Base-by-base conservation (phyloP, 2,797 vertebrate species). In the Rhabdomys pumilio region DNA sequence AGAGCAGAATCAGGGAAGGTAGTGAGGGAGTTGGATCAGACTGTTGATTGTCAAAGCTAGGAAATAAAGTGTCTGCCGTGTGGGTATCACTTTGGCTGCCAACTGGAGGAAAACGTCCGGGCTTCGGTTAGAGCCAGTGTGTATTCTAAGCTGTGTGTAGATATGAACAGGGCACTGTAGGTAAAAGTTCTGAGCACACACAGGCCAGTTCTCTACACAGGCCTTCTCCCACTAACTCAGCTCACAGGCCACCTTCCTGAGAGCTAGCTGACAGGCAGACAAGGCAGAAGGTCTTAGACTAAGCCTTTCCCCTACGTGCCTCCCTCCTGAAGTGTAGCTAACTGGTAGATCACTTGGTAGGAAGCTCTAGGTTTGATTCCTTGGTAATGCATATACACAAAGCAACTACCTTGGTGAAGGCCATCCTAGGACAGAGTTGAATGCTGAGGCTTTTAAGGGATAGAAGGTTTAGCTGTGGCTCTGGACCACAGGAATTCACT, bases 21-120 rank as follows among this genome's bases (percentile, higher is more conserved):
- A 47, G 10, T 61, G 38, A 34, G 89, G 67, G 38, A 50, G 47
- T 38, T 57, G 90, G 22, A 22, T 65, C 19, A 4, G 50, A 92
- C 61, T 24, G 0, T 44, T 76, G 5, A 22, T 29, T 44, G 2
- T 63, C 38, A 93, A 15, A 79, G 55, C 50, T 61, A 19, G 47
- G 85, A 95, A 63, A 82, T 85, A 85, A 67, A 80, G 95, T 81
- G 14, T 44, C n/a, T 89, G 29, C 59, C 63, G 2, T 76, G 24
- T 57, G 47, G 44, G 1, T 83, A 29, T 94, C 50, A 53, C 41
- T 44, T 53, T 10, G 31, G 41, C 79, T 24, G 34, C 26, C 41
- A 67, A 57, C 57, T 44, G 11, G 31, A 59, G 67, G 12, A 73
- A 76, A 57, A 65, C 65, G 5, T 72, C 26, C 87, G 82, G 38